These are phyloP conservation scores for Oryzias curvinotus DNA, from an alignment of 2,113 vertebrate species.

Conservation along the genomic window DNA sequence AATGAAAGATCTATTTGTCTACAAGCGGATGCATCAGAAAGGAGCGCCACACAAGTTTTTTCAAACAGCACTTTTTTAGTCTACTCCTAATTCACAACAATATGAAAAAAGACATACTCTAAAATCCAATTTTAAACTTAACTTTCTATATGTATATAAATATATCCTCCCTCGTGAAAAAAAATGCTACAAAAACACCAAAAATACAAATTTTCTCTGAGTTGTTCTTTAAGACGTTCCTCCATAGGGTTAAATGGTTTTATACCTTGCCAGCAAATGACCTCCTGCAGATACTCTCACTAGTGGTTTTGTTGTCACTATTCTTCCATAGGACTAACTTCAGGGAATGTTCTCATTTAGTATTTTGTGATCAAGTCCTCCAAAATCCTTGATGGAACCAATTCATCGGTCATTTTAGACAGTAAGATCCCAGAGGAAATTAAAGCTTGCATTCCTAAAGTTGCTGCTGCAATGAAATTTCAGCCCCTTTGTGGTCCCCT, in stretches of 20 bases:
- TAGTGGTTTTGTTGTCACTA: background rate
- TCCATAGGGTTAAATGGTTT: background rate
- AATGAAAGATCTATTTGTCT: no score
- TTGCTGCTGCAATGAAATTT: conserved; percentile 1
- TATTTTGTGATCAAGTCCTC: background rate
- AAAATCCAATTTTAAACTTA: no score
- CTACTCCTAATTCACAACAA: no score
- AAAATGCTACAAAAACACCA: no score
- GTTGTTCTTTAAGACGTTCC: background rate
- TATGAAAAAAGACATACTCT: no score
- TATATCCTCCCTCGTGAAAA: no score
- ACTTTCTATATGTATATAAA: no score
- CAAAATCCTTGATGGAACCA: background rate
- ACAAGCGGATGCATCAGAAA: no score
- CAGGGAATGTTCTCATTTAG: background rate
- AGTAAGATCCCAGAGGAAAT: conserved; percentile 1
- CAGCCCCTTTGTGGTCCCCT: conserved; percentile 16
- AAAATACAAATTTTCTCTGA: background rate
- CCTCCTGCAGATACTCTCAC: background rate
- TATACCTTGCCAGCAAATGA: background rate
- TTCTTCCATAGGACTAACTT: background rate
- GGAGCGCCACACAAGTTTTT: no score
- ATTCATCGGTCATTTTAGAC: conserved; percentile 9
- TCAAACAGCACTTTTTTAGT: no score
- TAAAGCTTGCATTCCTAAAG: conserved; percentile 3